Percentiles rank a stretch among this genome's conserved stretches.
These are phyloP conservation scores for Sebastiscus albofasciatus DNA, from an alignment of 2,797 vertebrate species.

Conservation along the genomic window DNA sequence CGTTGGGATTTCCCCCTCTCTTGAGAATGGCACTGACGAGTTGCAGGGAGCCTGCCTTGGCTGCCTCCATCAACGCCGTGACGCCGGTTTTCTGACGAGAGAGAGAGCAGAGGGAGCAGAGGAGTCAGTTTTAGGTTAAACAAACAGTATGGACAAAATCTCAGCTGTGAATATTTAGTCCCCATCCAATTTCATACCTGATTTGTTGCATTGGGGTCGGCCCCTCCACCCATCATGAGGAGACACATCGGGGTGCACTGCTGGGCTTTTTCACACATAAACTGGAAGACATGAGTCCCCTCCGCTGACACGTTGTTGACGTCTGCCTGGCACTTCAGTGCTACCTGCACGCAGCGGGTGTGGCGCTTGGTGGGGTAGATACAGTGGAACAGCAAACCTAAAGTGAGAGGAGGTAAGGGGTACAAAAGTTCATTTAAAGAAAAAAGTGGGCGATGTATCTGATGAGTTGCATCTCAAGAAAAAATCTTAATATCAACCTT, in stretches of 20 bases:
- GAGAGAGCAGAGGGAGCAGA: background rate
- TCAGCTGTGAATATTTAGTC: background rate
- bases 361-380: constrained; percentile 88
- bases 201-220: constrained; percentile 86
- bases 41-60: constrained; percentile 81
- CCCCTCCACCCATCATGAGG: constrained; percentile 87
- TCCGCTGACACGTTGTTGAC: constrained; percentile 84
- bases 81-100: constrained; percentile 85
- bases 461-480: background rate
- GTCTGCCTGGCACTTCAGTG: constrained; percentile 86
- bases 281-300: constrained; percentile 88
- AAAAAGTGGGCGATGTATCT: background rate
- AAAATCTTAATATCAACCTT: background rate
- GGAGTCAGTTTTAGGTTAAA: background rate
- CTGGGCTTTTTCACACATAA: constrained; percentile 87
- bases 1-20: constrained; percentile 85
- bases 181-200: constrained; percentile 60
- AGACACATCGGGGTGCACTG: constrained; percentile 85
- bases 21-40: constrained; percentile 87
- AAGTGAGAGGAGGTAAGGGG: background rate
- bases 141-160: background rate
- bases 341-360: constrained; percentile 84
- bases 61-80: constrained; percentile 91
- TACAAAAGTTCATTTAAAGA: background rate
- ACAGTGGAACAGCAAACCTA: constrained; percentile 93